Conservation (phyloP, 35 echinoderm and acorn worm genomes). For the Holothuria glaberrima region DNA sequence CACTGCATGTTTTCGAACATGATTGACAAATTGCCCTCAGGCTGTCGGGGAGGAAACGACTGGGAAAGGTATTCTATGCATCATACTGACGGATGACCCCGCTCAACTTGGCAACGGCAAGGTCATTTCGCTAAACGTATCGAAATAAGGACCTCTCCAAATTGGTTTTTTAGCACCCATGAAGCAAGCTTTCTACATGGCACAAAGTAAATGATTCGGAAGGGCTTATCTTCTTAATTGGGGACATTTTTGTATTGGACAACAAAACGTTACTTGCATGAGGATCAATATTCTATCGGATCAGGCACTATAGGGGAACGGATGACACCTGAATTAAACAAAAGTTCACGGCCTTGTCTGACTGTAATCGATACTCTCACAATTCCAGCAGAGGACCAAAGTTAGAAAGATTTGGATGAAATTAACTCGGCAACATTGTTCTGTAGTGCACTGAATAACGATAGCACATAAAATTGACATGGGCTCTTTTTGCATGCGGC, state of each 20-base stretch:
- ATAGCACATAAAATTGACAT: too few relatives aligned
- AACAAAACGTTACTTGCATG: neutral
- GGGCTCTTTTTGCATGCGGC: too few relatives aligned
- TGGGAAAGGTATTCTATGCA: slow-evolving; percentile 3
- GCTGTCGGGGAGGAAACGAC: slow-evolving; percentile 9
- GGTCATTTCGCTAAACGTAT: neutral
- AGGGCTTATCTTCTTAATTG: slow-evolving; percentile 49
- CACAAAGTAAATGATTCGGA: slow-evolving; percentile 39
- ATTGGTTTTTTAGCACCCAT: neutral
- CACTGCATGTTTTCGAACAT: neutral
- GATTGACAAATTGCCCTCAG: neutral
- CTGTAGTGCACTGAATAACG: too few relatives aligned
- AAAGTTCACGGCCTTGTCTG: slow-evolving; percentile 32
- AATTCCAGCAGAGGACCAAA: too few relatives aligned
- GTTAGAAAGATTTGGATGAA: too few relatives aligned
- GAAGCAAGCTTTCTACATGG: neutral
- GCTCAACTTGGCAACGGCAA: slow-evolving; percentile 18
- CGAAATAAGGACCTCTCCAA: slow-evolving; percentile 33
- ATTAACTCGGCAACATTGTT: too few relatives aligned
- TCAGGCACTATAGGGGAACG: neutral
- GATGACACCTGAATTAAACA: slow-evolving; percentile 43
- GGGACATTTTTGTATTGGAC: slow-evolving; percentile 13
- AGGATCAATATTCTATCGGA: neutral
- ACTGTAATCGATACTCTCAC: too few relatives aligned
- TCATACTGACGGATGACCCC: slow-evolving; percentile 19